phyloP scores from a whole-genome alignment of 2,797 vertebrate genomes.

The Sebastiscus tertius region DNA sequence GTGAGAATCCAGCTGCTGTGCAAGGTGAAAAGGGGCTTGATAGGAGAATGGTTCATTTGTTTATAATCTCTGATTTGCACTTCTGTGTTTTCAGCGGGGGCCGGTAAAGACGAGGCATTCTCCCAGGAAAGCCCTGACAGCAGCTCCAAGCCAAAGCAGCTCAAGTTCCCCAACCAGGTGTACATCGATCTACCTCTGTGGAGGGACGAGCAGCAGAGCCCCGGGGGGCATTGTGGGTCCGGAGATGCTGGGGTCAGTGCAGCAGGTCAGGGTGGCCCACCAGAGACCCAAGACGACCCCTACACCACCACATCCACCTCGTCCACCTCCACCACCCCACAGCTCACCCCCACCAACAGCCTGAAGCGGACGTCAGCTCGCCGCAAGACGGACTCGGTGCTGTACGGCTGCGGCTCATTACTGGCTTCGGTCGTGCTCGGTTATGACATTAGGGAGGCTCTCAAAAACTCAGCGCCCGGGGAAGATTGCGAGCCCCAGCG shows the following conservation, averaged over 20 bases:
- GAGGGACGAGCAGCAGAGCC: conserved; percentile 87
- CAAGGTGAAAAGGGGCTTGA: too few relatives aligned
- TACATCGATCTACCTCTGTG: conserved; percentile 94
- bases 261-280: conserved; percentile 39
- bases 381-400: conserved; percentile 86
- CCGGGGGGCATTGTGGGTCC: conserved; percentile 38
- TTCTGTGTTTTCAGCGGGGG: conserved; percentile 61
- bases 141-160: conserved; percentile 91
- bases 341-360: conserved; percentile 88
- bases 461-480: conserved; percentile 56
- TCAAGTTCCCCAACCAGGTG: conserved; percentile 91
- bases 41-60: neutral
- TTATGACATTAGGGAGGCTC: conserved; percentile 87
- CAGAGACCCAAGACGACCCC: conserved; percentile 84
- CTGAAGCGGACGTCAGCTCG: conserved; percentile 81
- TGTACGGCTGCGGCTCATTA: conserved; percentile 88
- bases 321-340: conserved; percentile 84
- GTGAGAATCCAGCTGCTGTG: too few relatives aligned
- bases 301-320: conserved; percentile 82
- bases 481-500: conserved; percentile 83
- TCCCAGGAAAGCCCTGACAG: conserved; percentile 83
- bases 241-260: conserved; percentile 54
- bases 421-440: conserved; percentile 92
- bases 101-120: conserved; percentile 82
- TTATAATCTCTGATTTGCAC: neutral